Percentiles rank a stretch among this genome's conserved stretches.
phyloP scores from a whole-genome alignment of 2,888 invertebrate species.

The Pycnomerus fuliginosus region DNA sequence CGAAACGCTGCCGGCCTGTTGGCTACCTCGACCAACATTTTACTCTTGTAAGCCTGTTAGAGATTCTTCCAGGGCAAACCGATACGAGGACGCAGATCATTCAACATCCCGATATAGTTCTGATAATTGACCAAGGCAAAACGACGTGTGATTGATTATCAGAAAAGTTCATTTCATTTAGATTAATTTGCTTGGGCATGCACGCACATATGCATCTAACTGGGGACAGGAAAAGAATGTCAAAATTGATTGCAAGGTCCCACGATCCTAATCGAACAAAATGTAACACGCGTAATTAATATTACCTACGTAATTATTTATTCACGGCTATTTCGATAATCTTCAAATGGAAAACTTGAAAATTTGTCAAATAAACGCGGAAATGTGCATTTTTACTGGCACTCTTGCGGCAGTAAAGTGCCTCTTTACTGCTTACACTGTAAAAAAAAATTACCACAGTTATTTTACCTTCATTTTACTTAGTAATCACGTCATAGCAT shows the following conservation, averaged over 20 bases:
- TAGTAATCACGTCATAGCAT: no score
- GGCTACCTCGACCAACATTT: conserved; percentile 2
- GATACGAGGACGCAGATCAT: conserved; percentile 8
- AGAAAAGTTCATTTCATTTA: conserved; percentile 17
- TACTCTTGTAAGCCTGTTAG: no score
- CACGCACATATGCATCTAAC: conserved; percentile 5
- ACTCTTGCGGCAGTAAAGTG: no score
- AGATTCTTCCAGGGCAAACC: conserved; percentile 1
- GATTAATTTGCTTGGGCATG: conserved; percentile 12
- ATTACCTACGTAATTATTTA: no score
- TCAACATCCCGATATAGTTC: conserved; percentile 17
- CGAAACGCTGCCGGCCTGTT: conserved; percentile 2
- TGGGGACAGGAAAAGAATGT: conserved; percentile 20
- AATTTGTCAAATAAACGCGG: no score
- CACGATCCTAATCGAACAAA: conserved; percentile 11
- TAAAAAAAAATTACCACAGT: no score
- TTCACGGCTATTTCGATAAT: no score
- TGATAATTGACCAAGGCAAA: conserved; percentile 25
- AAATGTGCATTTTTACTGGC: no score
- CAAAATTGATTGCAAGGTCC: conserved; percentile 18
- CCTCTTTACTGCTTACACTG: no score
- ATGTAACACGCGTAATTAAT: no score
- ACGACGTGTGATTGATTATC: conserved; percentile 21
- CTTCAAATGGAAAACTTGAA: no score
- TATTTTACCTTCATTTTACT: no score